These are phyloP conservation scores for Phaetusa simplex DNA, from an alignment of 2,113 vertebrate genomes.

Conservation along the genomic window DNA sequence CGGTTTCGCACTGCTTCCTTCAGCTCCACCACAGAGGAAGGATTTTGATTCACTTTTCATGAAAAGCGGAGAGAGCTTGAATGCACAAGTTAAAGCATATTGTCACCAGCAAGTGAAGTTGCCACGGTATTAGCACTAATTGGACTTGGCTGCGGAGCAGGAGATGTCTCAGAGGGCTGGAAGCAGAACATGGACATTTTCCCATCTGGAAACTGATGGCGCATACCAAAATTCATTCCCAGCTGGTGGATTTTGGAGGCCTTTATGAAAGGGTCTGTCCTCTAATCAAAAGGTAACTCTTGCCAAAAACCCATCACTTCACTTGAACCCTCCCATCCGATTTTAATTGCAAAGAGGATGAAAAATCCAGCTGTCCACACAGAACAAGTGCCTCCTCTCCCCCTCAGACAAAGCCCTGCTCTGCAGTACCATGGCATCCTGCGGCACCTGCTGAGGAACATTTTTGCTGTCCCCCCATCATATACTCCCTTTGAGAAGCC, in stretches of 20 bases:
- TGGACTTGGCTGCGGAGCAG: conserved; percentile 45
- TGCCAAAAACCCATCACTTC: conserved; percentile 1
- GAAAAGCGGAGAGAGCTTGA: background rate
- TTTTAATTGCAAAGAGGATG: background rate
- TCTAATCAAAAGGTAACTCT: conserved; percentile 18
- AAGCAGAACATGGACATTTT: conserved; percentile 50
- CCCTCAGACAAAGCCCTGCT: background rate
- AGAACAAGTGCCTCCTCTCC: background rate
- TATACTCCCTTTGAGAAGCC: background rate
- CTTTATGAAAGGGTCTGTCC: conserved; percentile 2
- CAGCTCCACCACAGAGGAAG: background rate
- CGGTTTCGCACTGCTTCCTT: background rate
- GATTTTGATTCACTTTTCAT: background rate
- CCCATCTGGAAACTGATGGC: conserved; percentile 37
- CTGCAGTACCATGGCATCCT: background rate
- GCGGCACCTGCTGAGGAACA: background rate
- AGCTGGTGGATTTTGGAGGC: conserved; percentile 41
- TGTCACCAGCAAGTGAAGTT: conserved; percentile 43
- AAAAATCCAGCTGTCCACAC: background rate
- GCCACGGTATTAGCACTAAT: conserved; percentile 33
- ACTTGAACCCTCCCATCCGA: background rate
- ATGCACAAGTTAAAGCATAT: conserved; percentile 34
- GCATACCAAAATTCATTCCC: conserved; percentile 45
- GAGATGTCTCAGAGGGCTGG: conserved; percentile 47
- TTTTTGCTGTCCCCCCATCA: background rate